phyloP scores from a whole-genome alignment of 2,888 invertebrate species.

The Tiliacea citrago region DNA sequence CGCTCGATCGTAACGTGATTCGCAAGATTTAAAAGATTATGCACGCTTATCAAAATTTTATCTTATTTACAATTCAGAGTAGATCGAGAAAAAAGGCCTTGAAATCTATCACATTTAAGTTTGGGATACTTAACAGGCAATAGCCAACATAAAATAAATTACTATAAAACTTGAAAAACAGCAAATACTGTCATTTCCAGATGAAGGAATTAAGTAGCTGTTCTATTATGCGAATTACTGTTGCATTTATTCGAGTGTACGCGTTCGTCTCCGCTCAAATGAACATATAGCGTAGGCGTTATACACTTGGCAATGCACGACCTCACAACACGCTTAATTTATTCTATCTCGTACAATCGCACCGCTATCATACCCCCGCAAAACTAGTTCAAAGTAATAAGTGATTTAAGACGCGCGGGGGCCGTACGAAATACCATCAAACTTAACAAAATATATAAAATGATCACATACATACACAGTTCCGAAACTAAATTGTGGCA shows the following conservation, averaged over 20 bases:
- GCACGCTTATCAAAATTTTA: constrained; percentile 81
- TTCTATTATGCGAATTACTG: constrained; percentile 84
- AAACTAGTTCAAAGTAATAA: constrained; percentile 72
- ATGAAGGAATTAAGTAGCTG: constrained; percentile 82
- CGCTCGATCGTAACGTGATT: constrained; percentile 80
- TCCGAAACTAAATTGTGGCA: constrained; percentile 85
- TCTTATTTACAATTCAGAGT: constrained; percentile 88
- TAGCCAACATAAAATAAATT: constrained; percentile 85
- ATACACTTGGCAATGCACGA: constrained; percentile 83
- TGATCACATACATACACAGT: constrained; percentile 84
- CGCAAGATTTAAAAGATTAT: constrained; percentile 79
- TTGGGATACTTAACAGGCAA: constrained; percentile 85
- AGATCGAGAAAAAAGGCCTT: constrained; percentile 85
- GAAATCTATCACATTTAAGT: constrained; percentile 87
- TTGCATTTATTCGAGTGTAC: constrained; percentile 85
- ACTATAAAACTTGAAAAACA: constrained; percentile 74
- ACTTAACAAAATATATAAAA: constrained; percentile 76
- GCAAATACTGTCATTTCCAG: constrained; percentile 81
- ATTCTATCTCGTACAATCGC: constrained; percentile 83
- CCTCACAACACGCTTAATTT: constrained; percentile 84
- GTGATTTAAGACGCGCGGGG: constrained; percentile 68
- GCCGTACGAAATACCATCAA: constrained; percentile 61
- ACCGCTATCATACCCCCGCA: constrained; percentile 79
- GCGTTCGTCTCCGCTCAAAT: constrained; percentile 87
- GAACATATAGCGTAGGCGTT: constrained; percentile 87